Evolutionary conservation across 2,797 vertebrate species (phyloP).

Genomic region (Centroberyx gerrardi): DNA sequence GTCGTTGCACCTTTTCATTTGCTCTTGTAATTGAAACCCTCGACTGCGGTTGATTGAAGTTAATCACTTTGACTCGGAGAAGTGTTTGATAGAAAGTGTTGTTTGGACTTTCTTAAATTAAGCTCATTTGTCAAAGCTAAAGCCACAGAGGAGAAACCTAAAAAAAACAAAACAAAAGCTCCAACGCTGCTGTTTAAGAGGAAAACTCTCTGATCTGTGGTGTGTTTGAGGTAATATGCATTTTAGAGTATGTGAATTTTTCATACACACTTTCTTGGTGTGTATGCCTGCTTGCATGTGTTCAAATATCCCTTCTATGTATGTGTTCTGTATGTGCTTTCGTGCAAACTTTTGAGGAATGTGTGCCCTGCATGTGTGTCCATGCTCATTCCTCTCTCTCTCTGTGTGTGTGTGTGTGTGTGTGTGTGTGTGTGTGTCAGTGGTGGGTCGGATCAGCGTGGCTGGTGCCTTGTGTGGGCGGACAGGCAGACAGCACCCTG

Average conservation of each 20-base stretch:
- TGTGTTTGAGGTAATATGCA: not conserved
- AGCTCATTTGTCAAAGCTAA: not conserved
- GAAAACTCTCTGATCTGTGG: not conserved
- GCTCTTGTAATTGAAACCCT: too few species aligned
- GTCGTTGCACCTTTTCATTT: too few species aligned
- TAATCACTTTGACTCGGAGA: too few species aligned
- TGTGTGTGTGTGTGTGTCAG: conserved; percentile 49
- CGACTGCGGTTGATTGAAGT: too few species aligned
- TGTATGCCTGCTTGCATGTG: conserved; percentile 30
- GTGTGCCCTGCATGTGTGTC: conserved; percentile 3
- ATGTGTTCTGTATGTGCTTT: not conserved
- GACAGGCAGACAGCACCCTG: conserved; percentile 74
- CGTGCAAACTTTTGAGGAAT: conserved; percentile 31
- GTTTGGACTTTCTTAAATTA: too few species aligned
- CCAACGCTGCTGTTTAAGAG: not conserved
- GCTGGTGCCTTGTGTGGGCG: conserved; percentile 69
- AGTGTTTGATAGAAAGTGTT: too few species aligned
- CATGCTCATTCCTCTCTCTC: conserved; percentile 17
- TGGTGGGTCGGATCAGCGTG: conserved; percentile 57
- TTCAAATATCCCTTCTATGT: not conserved
- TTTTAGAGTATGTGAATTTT: not conserved
- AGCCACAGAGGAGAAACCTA: not conserved
- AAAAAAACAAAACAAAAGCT: not conserved
- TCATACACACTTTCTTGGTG: conserved; percentile 1
- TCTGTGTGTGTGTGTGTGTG: conserved; percentile 11